Conservation (phyloP, 1,140 invertebrate species). For the Drosophila sturtevanti region DNA sequence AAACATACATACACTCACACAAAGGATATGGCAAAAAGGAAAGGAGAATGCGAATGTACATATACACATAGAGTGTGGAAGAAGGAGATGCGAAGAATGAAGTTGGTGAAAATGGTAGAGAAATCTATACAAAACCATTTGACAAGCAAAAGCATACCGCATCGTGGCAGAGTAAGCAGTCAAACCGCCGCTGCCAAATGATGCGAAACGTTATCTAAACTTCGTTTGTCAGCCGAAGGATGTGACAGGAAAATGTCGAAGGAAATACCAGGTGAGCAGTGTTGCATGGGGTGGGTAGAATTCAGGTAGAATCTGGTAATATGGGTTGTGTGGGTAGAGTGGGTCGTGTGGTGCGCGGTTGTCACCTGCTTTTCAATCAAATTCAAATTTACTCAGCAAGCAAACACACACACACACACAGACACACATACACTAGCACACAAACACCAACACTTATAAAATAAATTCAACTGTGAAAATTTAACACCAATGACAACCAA, state of each 20-base stretch:
- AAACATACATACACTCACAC: conserved; percentile 7
- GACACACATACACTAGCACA: conserved; percentile 8
- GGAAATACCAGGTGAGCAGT: background rate
- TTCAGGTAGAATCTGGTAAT: too few species aligned
- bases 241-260: conserved; percentile 32
- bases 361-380: conserved; percentile 80
- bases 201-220: conserved; percentile 79
- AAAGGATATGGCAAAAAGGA: conserved; percentile 22
- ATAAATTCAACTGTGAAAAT: conserved; percentile 79
- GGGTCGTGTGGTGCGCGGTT: conserved; percentile 28
- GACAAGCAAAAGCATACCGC: conserved; percentile 64
- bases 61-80: background rate
- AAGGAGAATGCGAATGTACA: background rate
- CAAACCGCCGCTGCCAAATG: conserved; percentile 67
- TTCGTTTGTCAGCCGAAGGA: conserved; percentile 40
- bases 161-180: conserved; percentile 73
- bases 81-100: background rate
- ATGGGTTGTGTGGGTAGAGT: background rate
- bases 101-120: background rate
- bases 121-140: conserved; percentile 79
- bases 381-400: conserved; percentile 74
- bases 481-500: conserved; percentile 58
- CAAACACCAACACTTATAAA: conserved; percentile 13
- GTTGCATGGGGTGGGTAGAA: too few species aligned
- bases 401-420: conserved; percentile 32